Evolutionary conservation across 2,888 invertebrate genomes (phyloP).

Genomic region (Matsumyia berberina): DNA sequence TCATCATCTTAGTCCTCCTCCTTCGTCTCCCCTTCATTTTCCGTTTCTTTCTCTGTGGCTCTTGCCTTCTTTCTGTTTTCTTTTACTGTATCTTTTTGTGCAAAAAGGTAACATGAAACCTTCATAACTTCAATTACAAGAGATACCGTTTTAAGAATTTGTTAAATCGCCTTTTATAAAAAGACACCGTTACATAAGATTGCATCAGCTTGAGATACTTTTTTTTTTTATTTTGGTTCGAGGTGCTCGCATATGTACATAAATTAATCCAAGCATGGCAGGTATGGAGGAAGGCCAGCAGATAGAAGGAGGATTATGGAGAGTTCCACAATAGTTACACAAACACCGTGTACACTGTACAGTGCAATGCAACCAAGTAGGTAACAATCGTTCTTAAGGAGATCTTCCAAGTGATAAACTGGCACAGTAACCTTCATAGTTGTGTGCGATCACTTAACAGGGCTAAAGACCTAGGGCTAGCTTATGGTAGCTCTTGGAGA

Average conservation of each 20-base stretch:
- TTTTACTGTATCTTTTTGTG: conserved; percentile 11
- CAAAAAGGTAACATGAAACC: conserved; percentile 69
- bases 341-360: neutral
- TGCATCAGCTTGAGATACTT: conserved; percentile 49
- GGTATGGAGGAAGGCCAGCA: neutral
- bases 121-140: conserved; percentile 71
- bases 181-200: conserved; percentile 64
- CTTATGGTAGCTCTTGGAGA: conserved; percentile 17
- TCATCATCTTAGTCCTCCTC: neutral
- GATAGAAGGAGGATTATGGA: neutral
- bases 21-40: conserved; percentile 2
- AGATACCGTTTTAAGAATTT: conserved; percentile 69
- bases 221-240: conserved; percentile 2
- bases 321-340: conserved; percentile 25
- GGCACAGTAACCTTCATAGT: conserved; percentile 73
- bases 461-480: conserved; percentile 54
- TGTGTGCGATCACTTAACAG: conserved; percentile 49
- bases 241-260: conserved; percentile 40
- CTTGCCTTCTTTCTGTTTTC: too few species aligned
- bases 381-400: conserved; percentile 44
- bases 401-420: conserved; percentile 66
- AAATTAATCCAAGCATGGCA: conserved; percentile 22
- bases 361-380: conserved; percentile 13
- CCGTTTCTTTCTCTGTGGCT: neutral
- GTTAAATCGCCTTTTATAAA: conserved; percentile 68